Percentiles rank a stretch among this genome's conserved stretches.
Conservation (phyloP, 2,888 invertebrate species). For the Eucera pruinosa region DNA sequence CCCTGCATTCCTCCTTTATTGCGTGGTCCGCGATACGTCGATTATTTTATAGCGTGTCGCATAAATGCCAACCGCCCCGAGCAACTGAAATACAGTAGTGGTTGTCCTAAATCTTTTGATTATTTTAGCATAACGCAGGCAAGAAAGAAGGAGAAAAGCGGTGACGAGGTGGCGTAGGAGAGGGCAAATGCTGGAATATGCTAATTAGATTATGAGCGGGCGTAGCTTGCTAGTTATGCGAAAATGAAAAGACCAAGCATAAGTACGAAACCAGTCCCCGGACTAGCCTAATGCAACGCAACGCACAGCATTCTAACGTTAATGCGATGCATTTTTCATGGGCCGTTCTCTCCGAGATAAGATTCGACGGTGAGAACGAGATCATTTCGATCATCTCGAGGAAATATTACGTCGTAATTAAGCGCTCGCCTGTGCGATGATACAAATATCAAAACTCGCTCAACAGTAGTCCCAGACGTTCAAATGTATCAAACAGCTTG, state of each 20-base stretch:
- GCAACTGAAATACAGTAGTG: background rate
- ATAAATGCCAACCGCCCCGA: constrained; percentile 2
- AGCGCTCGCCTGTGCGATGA: constrained; percentile 15
- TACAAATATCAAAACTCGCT: constrained; percentile 60
- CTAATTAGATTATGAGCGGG: constrained; percentile 51
- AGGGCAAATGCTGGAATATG: constrained; percentile 55
- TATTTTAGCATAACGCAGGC: constrained; percentile 26
- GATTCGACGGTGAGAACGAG: constrained; percentile 22
- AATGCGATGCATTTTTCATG: constrained; percentile 51
- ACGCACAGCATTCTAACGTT: constrained; percentile 34
- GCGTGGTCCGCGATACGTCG: constrained; percentile 7
- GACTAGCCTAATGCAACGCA: constrained; percentile 8
- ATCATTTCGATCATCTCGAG: background rate
- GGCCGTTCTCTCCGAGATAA: constrained; percentile 8
- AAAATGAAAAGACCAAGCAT: constrained; percentile 41
- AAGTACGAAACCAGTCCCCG: constrained; percentile 33
- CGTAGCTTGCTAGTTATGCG: constrained; percentile 36
- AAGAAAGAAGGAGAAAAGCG: background rate
- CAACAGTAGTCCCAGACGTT: constrained; percentile 45
- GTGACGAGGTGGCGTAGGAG: constrained; percentile 6
- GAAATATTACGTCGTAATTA: constrained; percentile 18
- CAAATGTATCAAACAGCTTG: constrained; percentile 45
- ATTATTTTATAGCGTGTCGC: constrained; percentile 36
- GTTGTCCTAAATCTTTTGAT: constrained; percentile 29
- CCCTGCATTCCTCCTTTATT: constrained; percentile 21